Conservation (phyloP, 2,113 vertebrate genomes). For the Ictidomys tridecemlineatus region DNA sequence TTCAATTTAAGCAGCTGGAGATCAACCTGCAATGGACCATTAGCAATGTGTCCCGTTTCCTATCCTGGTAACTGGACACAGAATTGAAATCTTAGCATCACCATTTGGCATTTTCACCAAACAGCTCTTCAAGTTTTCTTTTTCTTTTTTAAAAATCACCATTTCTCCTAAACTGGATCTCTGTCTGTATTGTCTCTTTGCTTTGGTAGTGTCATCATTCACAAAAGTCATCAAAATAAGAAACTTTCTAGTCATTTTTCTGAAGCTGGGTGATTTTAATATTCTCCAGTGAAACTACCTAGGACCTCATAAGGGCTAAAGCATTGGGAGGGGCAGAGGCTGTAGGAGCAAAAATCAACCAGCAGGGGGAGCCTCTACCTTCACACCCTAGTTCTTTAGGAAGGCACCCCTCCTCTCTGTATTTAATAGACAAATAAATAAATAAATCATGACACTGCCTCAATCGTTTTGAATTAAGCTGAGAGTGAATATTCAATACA, state of each 20-base stretch:
- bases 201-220: background rate
- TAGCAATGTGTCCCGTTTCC: background rate
- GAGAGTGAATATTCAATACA: background rate
- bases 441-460: background rate
- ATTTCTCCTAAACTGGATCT: background rate
- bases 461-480: background rate
- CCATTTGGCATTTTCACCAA: background rate
- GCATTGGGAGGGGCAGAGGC: background rate
- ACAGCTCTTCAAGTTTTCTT: background rate
- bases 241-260: background rate
- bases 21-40: background rate
- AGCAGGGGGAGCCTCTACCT: slow-evolving; percentile 72
- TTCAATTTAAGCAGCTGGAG: background rate
- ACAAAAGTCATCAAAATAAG: background rate
- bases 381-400: background rate
- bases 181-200: background rate
- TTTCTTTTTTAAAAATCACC: background rate
- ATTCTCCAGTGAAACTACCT: background rate
- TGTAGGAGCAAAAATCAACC: slow-evolving; percentile 54
- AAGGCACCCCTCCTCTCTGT: no score
- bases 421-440: background rate
- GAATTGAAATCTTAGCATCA: background rate
- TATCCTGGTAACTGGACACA: background rate
- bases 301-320: background rate
- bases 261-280: background rate